Conservation (phyloP, 2,888 invertebrate genomes). For the Megaustenia siamemsis region DNA sequence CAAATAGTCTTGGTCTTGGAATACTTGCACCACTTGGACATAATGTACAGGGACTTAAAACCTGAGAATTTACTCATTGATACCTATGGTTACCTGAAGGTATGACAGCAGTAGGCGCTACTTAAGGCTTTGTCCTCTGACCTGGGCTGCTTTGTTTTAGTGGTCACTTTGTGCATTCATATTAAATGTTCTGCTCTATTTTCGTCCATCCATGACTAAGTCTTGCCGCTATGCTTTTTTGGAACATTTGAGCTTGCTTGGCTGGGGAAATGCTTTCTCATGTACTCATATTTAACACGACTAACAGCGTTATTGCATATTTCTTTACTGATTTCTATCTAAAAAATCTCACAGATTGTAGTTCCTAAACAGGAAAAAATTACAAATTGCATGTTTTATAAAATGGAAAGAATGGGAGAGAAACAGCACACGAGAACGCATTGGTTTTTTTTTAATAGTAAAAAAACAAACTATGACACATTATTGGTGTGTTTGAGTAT, state of each 20-base stretch:
- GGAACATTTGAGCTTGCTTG: constrained; percentile 19
- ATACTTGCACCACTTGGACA: constrained; percentile 98
- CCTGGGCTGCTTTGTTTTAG: constrained; percentile 31
- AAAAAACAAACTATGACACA: too few species aligned
- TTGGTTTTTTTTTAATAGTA: too few species aligned
- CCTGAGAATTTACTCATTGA: constrained; percentile 98
- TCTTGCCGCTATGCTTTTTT: constrained; percentile 6
- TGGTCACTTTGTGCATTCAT: constrained; percentile 24
- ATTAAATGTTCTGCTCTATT: neutral
- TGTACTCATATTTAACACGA: neutral
- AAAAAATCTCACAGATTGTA: too few species aligned
- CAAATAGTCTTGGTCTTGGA: constrained; percentile 99
- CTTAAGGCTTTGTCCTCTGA: constrained; percentile 37
- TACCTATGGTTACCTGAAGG: constrained; percentile 89
- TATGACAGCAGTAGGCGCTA: constrained; percentile 45
- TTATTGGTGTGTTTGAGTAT: too few species aligned
- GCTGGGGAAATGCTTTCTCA: neutral
- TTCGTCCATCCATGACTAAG: neutral
- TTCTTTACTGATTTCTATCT: too few species aligned
- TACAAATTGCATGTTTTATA: too few species aligned
- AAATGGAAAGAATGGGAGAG: too few species aligned
- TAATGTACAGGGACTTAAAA: constrained; percentile 98
- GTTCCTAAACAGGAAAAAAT: too few species aligned
- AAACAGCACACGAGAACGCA: too few species aligned
- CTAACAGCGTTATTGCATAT: too few species aligned